Evolutionary conservation across 2,888 invertebrate species (phyloP).

Genomic region (Aricia artaxerxes): DNA sequence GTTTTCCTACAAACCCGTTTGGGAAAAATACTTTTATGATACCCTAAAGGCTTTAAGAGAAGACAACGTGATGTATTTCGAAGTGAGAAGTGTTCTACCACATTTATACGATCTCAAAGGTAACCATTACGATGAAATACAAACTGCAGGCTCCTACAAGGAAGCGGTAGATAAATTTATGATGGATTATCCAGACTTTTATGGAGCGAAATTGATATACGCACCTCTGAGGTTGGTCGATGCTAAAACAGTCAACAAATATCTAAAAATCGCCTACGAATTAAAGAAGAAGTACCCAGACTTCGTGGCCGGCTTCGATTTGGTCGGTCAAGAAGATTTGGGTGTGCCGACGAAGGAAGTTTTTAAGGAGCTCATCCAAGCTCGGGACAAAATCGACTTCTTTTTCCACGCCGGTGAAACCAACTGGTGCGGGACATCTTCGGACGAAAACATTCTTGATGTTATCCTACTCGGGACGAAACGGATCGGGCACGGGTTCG

Average conservation of each 20-base stretch:
- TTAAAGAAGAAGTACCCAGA: constrained; percentile 80
- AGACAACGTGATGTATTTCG: constrained; percentile 86
- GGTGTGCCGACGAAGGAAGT: constrained; percentile 83
- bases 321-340: constrained; percentile 90
- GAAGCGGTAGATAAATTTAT: constrained; percentile 79
- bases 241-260: constrained; percentile 61
- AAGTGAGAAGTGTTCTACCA: constrained; percentile 83
- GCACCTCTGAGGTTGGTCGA: constrained; percentile 80
- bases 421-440: constrained; percentile 83
- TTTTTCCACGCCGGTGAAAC: constrained; percentile 93
- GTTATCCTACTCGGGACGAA: constrained; percentile 86
- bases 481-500: constrained; percentile 89
- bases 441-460: constrained; percentile 88
- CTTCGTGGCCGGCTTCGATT: constrained; percentile 89
- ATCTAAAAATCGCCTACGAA: constrained; percentile 65
- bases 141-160: constrained; percentile 80
- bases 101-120: constrained; percentile 84
- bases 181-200: constrained; percentile 81
- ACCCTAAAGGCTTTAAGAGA: constrained; percentile 82
- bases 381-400: constrained; percentile 78
- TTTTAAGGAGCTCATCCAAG: constrained; percentile 72
- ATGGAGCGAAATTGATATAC: constrained; percentile 85
- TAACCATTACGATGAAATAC: constrained; percentile 71
- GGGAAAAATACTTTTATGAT: constrained; percentile 84
- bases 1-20: constrained; percentile 82